Conservation (phyloP, 2,888 invertebrate genomes). For the Ophion ellenae region DNA sequence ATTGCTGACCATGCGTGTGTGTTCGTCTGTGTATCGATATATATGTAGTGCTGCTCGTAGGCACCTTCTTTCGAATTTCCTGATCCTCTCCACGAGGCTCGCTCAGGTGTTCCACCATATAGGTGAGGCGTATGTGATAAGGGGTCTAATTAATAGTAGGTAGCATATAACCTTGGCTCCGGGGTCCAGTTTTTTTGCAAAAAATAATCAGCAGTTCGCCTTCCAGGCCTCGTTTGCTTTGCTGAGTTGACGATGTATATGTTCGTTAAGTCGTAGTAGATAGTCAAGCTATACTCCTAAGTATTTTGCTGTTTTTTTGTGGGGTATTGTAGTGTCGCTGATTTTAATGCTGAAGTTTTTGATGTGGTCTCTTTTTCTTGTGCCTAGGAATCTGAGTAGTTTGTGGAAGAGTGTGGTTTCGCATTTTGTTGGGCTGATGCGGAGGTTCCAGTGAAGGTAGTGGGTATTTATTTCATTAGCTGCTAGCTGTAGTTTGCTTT, state of each 20-base stretch:
- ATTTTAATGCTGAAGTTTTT: no score
- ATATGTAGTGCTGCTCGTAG: conserved; percentile 6
- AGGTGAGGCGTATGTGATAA: conserved; percentile 9
- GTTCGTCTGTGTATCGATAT: not conserved
- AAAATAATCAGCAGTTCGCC: not conserved
- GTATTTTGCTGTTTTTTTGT: not conserved
- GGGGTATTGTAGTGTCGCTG: no score
- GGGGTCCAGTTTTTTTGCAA: conserved; percentile 13
- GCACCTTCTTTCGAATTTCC: conserved; percentile 13
- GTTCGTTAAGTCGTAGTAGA: not conserved
- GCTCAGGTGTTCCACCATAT: conserved; percentile 12
- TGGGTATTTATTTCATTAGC: conserved; percentile 9
- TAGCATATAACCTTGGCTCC: conserved; percentile 15
- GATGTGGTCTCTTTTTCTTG: no score
- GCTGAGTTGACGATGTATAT: not conserved
- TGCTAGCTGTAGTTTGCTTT: not conserved
- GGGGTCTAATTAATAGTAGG: not conserved
- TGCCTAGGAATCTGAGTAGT: no score
- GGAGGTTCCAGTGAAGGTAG: conserved; percentile 35
- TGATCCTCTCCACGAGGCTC: not conserved
- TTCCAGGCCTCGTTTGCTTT: not conserved
- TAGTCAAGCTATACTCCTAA: no score
- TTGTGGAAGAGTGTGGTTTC: no score
- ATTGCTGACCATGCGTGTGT: not conserved
- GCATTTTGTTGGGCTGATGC: not conserved